Evolutionary conservation across 2,113 vertebrate genomes (phyloP).

Genomic region (Glaucidium brasilianum): DNA sequence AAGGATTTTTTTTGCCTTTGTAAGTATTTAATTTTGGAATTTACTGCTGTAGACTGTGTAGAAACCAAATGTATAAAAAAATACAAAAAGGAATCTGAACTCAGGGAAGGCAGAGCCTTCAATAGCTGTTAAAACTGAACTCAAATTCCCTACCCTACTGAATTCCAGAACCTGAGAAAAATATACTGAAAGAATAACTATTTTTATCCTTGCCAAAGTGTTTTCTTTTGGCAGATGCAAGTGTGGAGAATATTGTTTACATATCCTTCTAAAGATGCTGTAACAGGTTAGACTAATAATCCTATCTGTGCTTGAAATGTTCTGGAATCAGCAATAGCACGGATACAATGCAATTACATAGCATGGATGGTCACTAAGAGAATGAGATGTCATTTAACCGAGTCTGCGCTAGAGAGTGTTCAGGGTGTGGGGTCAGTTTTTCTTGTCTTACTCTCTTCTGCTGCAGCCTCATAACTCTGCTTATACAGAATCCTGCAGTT

Average conservation of each 20-base stretch:
- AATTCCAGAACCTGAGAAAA: neutral
- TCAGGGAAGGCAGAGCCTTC: neutral
- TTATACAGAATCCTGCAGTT: neutral
- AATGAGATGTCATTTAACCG: neutral
- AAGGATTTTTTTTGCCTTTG: neutral
- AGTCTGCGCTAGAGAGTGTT: neutral
- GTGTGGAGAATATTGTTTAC: neutral
- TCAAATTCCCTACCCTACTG: neutral
- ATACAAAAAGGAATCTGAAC: neutral
- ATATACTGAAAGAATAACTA: neutral
- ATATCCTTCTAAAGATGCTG: neutral
- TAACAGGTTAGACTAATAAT: neutral
- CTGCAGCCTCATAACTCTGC: neutral
- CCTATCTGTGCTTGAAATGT: neutral
- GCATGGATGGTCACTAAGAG: no score
- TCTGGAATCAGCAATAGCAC: neutral
- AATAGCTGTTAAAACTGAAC: neutral
- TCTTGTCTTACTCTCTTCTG: neutral
- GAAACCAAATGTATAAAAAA: neutral
- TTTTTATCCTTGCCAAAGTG: neutral
- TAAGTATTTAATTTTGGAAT: neutral
- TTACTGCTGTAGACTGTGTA: neutral
- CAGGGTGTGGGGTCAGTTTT: neutral
- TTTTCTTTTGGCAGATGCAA: neutral
- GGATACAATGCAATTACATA: neutral